Evolutionary conservation across 2,888 invertebrate species (phyloP).

Genomic region (Sycophila texana): DNA sequence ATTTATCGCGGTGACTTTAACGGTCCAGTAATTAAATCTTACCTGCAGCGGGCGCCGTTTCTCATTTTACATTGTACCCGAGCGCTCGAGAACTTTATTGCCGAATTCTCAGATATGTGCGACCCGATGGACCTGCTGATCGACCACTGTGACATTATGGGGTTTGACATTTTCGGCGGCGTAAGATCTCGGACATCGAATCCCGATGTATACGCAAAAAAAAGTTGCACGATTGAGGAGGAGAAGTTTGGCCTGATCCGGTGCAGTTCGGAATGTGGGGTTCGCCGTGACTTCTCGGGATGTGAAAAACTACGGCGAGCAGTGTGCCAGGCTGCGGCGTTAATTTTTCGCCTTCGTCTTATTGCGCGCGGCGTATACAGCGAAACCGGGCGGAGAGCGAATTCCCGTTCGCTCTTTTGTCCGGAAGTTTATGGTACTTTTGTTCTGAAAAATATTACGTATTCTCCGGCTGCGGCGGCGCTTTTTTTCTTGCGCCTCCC

Average conservation of each 20-base stretch:
- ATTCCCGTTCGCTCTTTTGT: background rate
- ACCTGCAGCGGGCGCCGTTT: constrained; percentile 15
- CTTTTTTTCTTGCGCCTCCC: background rate
- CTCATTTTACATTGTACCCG: constrained; percentile 17
- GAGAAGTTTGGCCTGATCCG: no score
- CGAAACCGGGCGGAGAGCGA: background rate
- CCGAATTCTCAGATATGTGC: constrained; percentile 36
- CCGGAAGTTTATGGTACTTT: constrained; percentile 25
- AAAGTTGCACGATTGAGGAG: no score
- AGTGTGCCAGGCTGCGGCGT: no score
- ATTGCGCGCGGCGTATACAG: background rate
- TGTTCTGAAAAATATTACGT: constrained; percentile 19
- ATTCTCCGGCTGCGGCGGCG: background rate
- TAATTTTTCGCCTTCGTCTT: background rate
- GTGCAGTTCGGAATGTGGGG: no score
- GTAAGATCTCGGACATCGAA: no score
- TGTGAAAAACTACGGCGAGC: background rate
- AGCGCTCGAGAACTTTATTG: constrained; percentile 5
- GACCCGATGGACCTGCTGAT: background rate
- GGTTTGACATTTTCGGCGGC: background rate
- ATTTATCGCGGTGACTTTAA: constrained; percentile 47
- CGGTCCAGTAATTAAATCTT: constrained; percentile 45
- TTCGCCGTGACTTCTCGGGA: background rate
- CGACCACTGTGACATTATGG: background rate
- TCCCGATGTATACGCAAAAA: no score